Conservation (phyloP, 1,140 invertebrate species). For the Eubasilissa regina region DNA sequence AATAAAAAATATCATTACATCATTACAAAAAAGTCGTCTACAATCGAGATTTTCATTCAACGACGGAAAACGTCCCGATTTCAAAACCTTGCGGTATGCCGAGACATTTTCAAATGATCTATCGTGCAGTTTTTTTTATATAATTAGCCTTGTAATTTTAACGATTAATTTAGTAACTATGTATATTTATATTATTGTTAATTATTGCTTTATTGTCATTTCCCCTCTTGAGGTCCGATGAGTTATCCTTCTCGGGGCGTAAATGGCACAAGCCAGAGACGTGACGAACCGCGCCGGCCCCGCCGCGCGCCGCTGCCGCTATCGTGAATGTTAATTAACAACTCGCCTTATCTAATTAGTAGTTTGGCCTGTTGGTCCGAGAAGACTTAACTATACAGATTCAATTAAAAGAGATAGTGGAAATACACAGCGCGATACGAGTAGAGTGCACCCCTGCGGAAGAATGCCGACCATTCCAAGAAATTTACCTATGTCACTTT, state of each 20-base stretch:
- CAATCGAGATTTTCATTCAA: no score
- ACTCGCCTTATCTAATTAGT: constrained; percentile 44
- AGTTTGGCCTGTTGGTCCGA: constrained; percentile 43
- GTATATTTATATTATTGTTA: no score
- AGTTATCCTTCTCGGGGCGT: not conserved
- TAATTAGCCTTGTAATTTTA: no score
- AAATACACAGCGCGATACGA: constrained; percentile 32
- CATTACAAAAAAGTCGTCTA: no score
- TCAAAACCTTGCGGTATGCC: no score
- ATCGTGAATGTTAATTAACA: constrained; percentile 45
- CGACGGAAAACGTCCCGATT: no score
- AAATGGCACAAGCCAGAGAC: constrained; percentile 33
- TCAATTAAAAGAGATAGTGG: constrained; percentile 42
- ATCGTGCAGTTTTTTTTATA: no score
- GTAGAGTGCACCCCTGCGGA: not conserved
- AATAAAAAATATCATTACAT: no score
- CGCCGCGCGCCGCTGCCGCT: constrained; percentile 2
- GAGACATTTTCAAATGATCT: no score
- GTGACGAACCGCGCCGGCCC: constrained; percentile 14
- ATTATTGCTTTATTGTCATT: no score
- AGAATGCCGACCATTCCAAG: not conserved
- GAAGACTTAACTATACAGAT: constrained; percentile 45
- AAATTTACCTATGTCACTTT: not conserved
- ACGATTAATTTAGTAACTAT: no score
- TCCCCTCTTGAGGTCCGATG: not conserved